A percentile compares a stretch with the other conserved stretches of the same genome.
Conservation (phyloP, 1,140 invertebrate genomes). For the Parasteatoda tepidariorum region DNA sequence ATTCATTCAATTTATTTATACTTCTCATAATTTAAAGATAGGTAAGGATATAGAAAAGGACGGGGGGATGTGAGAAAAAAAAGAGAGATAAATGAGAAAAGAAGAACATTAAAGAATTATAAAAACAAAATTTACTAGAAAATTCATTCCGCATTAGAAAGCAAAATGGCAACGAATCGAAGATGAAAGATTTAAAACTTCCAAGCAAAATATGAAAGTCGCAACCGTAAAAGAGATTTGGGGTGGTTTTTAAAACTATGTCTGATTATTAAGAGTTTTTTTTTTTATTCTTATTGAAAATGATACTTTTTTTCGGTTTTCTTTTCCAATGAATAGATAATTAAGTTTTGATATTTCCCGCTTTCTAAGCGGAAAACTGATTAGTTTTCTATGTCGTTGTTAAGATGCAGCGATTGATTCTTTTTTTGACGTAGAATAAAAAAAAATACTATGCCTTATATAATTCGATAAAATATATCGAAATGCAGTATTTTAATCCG, state of each 20-base stretch:
- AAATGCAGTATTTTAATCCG: too few species aligned
- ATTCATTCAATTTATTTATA: conserved; percentile 39
- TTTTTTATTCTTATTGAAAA: conserved; percentile 11
- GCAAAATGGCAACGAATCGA: conserved; percentile 12
- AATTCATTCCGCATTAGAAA: conserved; percentile 26
- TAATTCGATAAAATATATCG: too few species aligned
- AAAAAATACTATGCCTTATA: too few species aligned
- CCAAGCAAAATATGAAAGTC: conserved; percentile 28
- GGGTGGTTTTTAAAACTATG: conserved; percentile 30
- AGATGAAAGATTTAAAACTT: conserved; percentile 27
- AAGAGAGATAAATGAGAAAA: not conserved
- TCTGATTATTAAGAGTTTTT: conserved; percentile 38
- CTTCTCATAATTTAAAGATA: conserved; percentile 39
- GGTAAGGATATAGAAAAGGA: conserved; percentile 16
- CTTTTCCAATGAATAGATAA: conserved; percentile 35
- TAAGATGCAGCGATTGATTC: too few species aligned
- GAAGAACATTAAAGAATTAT: conserved; percentile 30
- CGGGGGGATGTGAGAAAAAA: not conserved
- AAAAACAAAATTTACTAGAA: conserved; percentile 41
- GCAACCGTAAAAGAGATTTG: not conserved
- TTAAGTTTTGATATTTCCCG: conserved; percentile 53
- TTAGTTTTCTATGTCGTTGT: not conserved
- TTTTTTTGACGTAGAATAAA: too few species aligned
- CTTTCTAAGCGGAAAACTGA: conserved; percentile 21
- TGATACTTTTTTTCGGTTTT: not conserved